phyloP scores from a whole-genome alignment of 2,888 invertebrate species.

The Zaprionus bogoriensis region DNA sequence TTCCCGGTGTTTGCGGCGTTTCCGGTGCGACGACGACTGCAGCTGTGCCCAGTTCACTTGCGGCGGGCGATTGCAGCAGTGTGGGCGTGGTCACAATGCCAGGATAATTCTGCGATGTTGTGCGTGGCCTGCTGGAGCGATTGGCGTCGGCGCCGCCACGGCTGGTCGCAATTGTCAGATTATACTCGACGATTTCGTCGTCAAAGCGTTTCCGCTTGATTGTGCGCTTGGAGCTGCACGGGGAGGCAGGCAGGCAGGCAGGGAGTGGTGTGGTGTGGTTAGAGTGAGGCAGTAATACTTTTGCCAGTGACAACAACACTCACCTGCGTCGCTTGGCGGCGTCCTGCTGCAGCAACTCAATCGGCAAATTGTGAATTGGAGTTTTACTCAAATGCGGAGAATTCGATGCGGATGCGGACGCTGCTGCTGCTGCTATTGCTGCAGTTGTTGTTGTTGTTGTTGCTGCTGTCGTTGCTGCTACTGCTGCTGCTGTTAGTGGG shows the following conservation, averaged over 20 bases:
- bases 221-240: conserved; percentile 92
- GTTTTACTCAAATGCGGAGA: conserved; percentile 39
- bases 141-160: conserved; percentile 71
- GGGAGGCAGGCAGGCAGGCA: background rate
- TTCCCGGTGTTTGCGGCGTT: conserved; percentile 17
- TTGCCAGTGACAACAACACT: conserved; percentile 20
- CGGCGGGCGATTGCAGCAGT: conserved; percentile 28
- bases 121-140: conserved; percentile 82
- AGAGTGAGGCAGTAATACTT: too few relatives aligned
- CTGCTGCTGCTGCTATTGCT: conserved; percentile 6
- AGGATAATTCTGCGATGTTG: conserved; percentile 84
- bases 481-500: conserved; percentile 31
- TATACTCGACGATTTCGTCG: conserved; percentile 97
- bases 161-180: conserved; percentile 86
- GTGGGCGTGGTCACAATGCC: conserved; percentile 43
- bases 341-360: conserved; percentile 79
- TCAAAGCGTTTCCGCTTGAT: conserved; percentile 98
- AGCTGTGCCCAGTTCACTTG: conserved; percentile 9
- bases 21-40: conserved; percentile 22
- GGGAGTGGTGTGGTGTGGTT: background rate
- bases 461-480: conserved; percentile 15
- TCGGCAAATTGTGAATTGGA: conserved; percentile 67
- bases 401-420: conserved; percentile 19
- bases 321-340: conserved; percentile 81
- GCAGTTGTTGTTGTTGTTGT: conserved; percentile 22